A percentile compares a stretch with the other conserved stretches of the same genome.
These are phyloP conservation scores for Pyrocephalus nanus DNA, from an alignment of 2,797 vertebrate genomes.

Conservation along the genomic window DNA sequence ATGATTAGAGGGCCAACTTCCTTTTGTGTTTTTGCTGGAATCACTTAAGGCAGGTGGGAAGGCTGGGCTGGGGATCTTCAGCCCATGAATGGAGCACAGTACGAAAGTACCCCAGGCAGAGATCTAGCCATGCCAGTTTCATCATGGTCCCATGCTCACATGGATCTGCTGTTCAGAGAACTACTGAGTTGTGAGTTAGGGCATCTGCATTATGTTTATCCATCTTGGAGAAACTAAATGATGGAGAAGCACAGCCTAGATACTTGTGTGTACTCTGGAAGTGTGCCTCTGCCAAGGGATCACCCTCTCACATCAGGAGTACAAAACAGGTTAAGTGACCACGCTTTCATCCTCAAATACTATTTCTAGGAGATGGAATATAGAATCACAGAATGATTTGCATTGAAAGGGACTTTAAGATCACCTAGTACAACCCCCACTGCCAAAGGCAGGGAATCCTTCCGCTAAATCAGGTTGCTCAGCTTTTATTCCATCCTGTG, in stretches of 20 bases:
- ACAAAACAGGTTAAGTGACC: background rate
- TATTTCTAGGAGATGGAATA: background rate
- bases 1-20: background rate
- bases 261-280: background rate
- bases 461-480: background rate
- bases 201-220: background rate
- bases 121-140: background rate
- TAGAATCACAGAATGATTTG: background rate
- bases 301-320: background rate
- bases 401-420: background rate
- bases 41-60: background rate
- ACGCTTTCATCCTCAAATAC: background rate
- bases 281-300: background rate
- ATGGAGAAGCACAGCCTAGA: background rate
- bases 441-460: background rate
- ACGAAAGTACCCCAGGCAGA: background rate
- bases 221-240: background rate
- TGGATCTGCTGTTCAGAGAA: background rate
- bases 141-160: rapidly evolving
- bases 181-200: background rate
- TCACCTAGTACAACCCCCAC: background rate
- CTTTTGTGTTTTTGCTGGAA: background rate
- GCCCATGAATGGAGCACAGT: background rate
- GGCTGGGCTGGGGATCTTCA: background rate
- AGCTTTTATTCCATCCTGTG: background rate